Percentiles rank a stretch among this genome's conserved stretches.
These are phyloP conservation scores for Copsychus sechellarum DNA, from an alignment of 2,113 vertebrate species.

Conservation along the genomic window DNA sequence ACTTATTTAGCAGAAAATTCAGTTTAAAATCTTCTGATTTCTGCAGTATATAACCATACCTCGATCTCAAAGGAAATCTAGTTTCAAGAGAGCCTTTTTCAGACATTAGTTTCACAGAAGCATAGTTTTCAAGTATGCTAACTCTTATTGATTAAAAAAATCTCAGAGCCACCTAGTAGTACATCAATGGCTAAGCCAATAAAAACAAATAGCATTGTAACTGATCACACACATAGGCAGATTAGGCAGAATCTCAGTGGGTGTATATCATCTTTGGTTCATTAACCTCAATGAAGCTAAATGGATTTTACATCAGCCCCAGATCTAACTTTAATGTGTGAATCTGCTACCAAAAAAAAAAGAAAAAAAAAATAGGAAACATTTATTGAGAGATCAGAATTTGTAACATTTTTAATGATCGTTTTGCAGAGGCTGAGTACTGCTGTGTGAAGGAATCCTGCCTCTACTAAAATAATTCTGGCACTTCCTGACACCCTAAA, in stretches of 20 bases:
- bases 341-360: background rate
- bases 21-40: slow-evolving; percentile 17
- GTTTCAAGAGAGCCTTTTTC: background rate
- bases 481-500: background rate
- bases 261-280: background rate
- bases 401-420: background rate
- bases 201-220: slow-evolving; percentile 47
- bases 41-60: background rate
- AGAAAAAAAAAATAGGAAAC: background rate
- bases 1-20: slow-evolving; percentile 19
- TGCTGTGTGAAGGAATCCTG: background rate
- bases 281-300: slow-evolving; percentile 41
- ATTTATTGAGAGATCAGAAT: slow-evolving; percentile 4
- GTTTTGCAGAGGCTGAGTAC: background rate
- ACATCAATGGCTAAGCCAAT: slow-evolving; percentile 42
- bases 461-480: background rate
- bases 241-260: slow-evolving; percentile 20
- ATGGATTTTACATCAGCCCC: slow-evolving; percentile 47
- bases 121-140: slow-evolving; percentile 8
- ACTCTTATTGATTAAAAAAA: slow-evolving; percentile 21
- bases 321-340: background rate
- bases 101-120: background rate
- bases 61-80: background rate
- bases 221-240: slow-evolving; percentile 20
- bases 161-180: background rate